Conservation (phyloP, 2,113 vertebrate genomes). For the Pampusana beccarii region DNA sequence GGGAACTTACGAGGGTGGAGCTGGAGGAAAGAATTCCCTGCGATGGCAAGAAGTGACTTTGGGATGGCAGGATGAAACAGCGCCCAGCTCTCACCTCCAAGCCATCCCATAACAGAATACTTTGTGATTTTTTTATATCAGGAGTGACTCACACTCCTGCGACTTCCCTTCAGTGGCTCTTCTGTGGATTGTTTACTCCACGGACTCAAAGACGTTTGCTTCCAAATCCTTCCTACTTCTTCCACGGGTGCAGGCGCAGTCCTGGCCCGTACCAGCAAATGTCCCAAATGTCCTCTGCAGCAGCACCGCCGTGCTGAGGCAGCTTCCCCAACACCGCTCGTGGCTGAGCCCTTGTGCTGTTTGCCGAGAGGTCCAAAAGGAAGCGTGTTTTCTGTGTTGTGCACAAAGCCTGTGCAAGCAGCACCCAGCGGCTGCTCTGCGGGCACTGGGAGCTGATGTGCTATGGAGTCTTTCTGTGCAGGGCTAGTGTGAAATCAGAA, state of each 20-base stretch:
- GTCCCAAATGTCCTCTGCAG: neutral
- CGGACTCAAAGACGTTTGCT: neutral
- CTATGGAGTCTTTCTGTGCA: neutral
- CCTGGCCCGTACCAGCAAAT: neutral
- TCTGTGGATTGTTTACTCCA: constrained; percentile 38
- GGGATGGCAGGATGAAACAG: neutral
- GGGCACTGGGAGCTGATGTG: neutral
- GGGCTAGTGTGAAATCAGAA: neutral
- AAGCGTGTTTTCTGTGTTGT: neutral
- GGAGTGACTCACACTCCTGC: constrained; percentile 3
- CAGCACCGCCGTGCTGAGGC: neutral
- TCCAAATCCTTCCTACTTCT: neutral
- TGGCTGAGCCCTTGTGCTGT: neutral
- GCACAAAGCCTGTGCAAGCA: neutral
- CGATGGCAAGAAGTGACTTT: neutral
- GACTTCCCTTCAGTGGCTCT: constrained; percentile 16
- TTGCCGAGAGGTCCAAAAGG: neutral
- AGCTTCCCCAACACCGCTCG: neutral
- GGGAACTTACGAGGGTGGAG: neutral
- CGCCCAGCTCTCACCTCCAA: neutral
- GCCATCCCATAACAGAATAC: neutral
- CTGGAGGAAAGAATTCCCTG: neutral
- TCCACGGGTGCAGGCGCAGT: neutral
- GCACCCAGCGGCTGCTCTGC: neutral
- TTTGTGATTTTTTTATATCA: neutral